A percentile compares a stretch with the other conserved stretches of the same genome.
Evolutionary conservation across 2,797 vertebrate species (phyloP).

Genomic region (Fundulus diaphanus): DNA sequence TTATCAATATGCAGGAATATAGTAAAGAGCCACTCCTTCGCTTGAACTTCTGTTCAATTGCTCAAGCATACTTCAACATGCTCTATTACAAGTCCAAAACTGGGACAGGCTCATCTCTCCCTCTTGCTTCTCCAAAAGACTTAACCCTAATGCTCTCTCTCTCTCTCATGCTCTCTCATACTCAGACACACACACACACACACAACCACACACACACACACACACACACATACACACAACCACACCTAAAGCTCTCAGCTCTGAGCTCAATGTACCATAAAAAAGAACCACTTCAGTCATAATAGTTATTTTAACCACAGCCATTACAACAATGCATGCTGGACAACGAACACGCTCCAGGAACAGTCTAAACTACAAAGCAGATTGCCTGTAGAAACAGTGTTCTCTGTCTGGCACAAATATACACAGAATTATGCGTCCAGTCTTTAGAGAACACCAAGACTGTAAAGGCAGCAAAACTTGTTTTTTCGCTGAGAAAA

Average conservation of each 20-base stretch:
- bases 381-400: conserved; percentile 45
- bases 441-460: conserved; percentile 51
- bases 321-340: conserved; percentile 59
- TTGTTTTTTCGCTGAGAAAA: conserved; percentile 47
- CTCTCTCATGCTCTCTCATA: conserved; percentile 11
- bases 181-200: conserved; percentile 16
- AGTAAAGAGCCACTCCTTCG: conserved; percentile 34
- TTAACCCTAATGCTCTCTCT: conserved; percentile 42
- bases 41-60: conserved; percentile 56
- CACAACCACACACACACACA: conserved; percentile 36
- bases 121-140: conserved; percentile 37
- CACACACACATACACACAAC: conserved; percentile 38
- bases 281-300: conserved; percentile 67
- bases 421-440: conserved; percentile 57
- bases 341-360: conserved; percentile 59
- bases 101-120: conserved; percentile 59
- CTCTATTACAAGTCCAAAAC: conserved; percentile 58
- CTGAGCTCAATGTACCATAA: conserved; percentile 68
- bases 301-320: conserved; percentile 65
- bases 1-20: conserved; percentile 52
- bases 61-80: conserved; percentile 52
- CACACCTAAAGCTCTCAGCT: conserved; percentile 60
- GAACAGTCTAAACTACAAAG: conserved; percentile 56
- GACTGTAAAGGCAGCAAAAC: conserved; percentile 33
- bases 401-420: conserved; percentile 64